These are phyloP conservation scores for Nemoura dubitans DNA, from an alignment of 2,888 invertebrate species.

Conservation along the genomic window DNA sequence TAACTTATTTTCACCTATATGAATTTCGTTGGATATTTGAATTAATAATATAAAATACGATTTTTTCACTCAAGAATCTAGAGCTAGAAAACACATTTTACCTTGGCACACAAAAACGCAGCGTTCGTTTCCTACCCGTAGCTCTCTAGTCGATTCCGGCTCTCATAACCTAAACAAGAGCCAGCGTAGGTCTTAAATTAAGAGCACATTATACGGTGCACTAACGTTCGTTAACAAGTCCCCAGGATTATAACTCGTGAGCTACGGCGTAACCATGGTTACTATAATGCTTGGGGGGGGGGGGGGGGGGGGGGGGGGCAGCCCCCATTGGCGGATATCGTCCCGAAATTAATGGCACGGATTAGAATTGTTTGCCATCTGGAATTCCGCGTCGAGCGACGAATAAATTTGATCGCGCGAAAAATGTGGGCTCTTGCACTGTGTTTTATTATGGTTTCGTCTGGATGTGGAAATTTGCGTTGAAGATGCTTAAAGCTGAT, in stretches of 20 bases:
- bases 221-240: not conserved
- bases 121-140: no score
- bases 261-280: no score
- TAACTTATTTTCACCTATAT: no score
- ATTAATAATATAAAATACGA: no score
- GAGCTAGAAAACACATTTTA: no score
- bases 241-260: not conserved
- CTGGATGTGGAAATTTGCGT: no score
- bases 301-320: not conserved
- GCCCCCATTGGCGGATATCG: not conserved
- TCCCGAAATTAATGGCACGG: not conserved
- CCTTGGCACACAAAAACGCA: no score
- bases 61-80: no score
- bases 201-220: not conserved
- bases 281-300: not conserved
- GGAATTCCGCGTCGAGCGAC: not conserved
- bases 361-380: not conserved
- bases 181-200: not conserved
- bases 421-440: not conserved
- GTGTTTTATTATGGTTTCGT: no score
- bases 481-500: no score
- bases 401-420: not conserved
- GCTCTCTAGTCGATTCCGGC: no score
- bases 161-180: not conserved
- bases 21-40: no score